Evolutionary conservation across 2,888 invertebrate genomes (phyloP).

Genomic region (Sericinus montela): DNA sequence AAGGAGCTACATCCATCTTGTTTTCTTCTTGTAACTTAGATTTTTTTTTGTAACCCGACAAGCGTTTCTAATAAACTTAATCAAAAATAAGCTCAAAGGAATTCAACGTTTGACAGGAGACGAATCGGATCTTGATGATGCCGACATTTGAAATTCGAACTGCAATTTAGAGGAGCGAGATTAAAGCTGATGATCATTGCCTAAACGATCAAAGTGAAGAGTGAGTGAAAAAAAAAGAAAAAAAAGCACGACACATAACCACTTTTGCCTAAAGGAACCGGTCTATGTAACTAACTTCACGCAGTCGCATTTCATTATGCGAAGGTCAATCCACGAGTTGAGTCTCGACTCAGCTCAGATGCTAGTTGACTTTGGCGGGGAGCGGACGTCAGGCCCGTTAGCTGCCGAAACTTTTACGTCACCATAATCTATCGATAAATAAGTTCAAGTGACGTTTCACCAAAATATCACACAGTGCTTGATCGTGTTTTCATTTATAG

Average conservation of each 20-base stretch:
- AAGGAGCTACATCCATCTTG: too few species aligned
- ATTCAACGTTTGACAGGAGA: constrained; percentile 10
- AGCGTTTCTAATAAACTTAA: constrained; percentile 12
- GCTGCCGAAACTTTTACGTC: constrained; percentile 45
- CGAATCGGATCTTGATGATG: constrained; percentile 4
- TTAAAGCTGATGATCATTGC: constrained; percentile 11
- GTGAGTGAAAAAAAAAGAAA: constrained; percentile 42
- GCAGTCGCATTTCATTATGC: constrained; percentile 52
- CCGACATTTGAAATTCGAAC: constrained; percentile 3
- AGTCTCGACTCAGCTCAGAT: constrained; percentile 40
- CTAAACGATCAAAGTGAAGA: constrained; percentile 35
- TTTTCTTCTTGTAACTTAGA: too few species aligned
- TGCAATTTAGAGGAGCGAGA: constrained; percentile 12
- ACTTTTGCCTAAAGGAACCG: constrained; percentile 73
- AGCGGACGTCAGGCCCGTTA: constrained; percentile 34
- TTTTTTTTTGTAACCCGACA: background rate
- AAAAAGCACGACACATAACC: constrained; percentile 35
- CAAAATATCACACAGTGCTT: background rate
- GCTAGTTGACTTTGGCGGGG: constrained; percentile 32
- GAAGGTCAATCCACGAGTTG: constrained; percentile 56
- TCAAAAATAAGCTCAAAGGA: constrained; percentile 6
- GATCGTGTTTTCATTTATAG: background rate
- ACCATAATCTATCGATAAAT: constrained; percentile 35
- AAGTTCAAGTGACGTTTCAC: constrained; percentile 10
- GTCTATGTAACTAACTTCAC: constrained; percentile 60